Evolutionary conservation across 2,113 vertebrate genomes (phyloP).

Genomic region (Gulo gulo): DNA sequence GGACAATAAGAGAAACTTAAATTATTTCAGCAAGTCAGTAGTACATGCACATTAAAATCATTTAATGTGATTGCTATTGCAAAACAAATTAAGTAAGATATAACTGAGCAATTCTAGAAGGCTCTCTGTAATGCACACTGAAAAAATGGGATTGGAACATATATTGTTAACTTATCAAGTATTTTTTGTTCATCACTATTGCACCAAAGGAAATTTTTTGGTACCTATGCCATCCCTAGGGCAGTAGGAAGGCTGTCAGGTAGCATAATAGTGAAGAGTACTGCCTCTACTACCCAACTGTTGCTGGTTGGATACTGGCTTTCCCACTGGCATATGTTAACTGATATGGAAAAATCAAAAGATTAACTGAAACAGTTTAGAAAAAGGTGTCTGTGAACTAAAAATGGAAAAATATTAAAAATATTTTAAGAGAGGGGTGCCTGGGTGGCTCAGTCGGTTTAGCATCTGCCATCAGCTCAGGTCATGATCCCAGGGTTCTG

Average conservation of each 20-base stretch:
- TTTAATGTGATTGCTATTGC: neutral
- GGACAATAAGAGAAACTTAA: neutral
- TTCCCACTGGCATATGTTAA: neutral
- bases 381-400: neutral
- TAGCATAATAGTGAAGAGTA: neutral
- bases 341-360: neutral
- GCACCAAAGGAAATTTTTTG: neutral
- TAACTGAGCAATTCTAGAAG: neutral
- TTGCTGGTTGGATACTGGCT: neutral
- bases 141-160: neutral
- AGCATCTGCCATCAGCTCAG: too few relatives aligned
- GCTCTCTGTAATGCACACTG: neutral
- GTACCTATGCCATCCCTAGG: neutral
- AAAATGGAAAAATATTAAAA: neutral
- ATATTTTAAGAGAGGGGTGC: neutral
- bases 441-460: too few relatives aligned
- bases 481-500: too few relatives aligned
- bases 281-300: neutral
- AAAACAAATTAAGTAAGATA: neutral
- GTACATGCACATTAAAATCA: neutral
- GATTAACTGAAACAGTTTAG: neutral
- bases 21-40: neutral
- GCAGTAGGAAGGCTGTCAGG: neutral
- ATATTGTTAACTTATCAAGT: neutral
- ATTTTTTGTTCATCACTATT: neutral